Percentiles rank a stretch among this genome's conserved stretches.
phyloP scores from a whole-genome alignment of 1,140 invertebrate species.

The Drosophila elegans region DNA sequence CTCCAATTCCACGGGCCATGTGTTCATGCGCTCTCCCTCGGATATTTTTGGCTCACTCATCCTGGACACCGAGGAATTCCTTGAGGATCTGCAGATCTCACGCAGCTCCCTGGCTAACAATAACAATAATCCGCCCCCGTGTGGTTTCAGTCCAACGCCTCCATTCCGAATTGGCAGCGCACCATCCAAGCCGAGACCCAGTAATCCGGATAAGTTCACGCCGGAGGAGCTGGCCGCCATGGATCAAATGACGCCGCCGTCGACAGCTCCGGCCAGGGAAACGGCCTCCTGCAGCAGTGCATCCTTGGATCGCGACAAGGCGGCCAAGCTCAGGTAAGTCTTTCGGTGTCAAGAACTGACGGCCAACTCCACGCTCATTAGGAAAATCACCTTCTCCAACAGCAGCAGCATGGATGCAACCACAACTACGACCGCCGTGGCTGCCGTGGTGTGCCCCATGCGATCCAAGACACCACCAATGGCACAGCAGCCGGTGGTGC shows the following conservation, averaged over 20 bases:
- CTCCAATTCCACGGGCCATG: constrained; percentile 86
- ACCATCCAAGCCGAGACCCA: constrained; percentile 72
- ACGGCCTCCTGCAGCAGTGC: constrained; percentile 64
- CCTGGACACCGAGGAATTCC: constrained; percentile 87
- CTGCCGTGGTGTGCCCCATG: constrained; percentile 47
- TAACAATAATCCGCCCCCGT: constrained; percentile 42
- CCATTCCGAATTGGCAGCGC: constrained; percentile 81
- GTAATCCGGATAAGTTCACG: constrained; percentile 75
- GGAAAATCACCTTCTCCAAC: constrained; percentile 80
- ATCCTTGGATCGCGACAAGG: constrained; percentile 64
- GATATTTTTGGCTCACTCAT: constrained; percentile 86
- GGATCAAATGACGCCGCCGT: constrained; percentile 77
- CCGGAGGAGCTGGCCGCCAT: constrained; percentile 80
- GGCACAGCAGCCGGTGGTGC: constrained; percentile 24
- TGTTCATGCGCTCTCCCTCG: constrained; percentile 85
- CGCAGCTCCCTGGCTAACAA: constrained; percentile 62
- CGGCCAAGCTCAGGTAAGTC: constrained; percentile 62
- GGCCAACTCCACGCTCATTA: constrained; percentile 50
- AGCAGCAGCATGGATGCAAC: constrained; percentile 59
- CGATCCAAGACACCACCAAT: constrained; percentile 20
- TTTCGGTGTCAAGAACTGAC: not conserved
- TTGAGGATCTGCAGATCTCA: constrained; percentile 86
- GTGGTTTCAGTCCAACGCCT: constrained; percentile 72
- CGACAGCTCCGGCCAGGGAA: constrained; percentile 75
- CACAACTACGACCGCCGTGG: constrained; percentile 6